Conservation (phyloP, 2,888 invertebrate genomes). For the Drosophila bunnanda region DNA sequence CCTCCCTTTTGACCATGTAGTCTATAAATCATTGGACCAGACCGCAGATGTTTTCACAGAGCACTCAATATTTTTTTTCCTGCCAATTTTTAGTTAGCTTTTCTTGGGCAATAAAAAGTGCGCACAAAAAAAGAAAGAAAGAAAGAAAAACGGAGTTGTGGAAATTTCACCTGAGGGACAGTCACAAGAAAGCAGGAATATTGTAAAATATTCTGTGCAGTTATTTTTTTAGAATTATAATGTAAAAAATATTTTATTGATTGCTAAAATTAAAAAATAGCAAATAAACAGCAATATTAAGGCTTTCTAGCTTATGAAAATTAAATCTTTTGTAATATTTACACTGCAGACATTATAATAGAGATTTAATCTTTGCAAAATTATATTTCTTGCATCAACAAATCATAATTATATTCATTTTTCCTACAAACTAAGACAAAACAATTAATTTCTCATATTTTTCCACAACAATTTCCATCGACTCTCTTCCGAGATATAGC, state of each 20-base stretch:
- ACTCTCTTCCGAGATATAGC: neutral
- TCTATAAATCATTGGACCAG: slow-evolving; percentile 37
- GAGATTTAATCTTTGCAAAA: too few relatives aligned
- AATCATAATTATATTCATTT: too few relatives aligned
- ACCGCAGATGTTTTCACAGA: slow-evolving; percentile 35
- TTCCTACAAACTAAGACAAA: too few relatives aligned
- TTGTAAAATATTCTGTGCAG: neutral
- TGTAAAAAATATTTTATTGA: neutral
- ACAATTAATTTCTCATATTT: neutral
- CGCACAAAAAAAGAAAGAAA: neutral
- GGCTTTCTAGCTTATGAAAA: too few relatives aligned
- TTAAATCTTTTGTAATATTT: too few relatives aligned
- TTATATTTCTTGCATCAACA: too few relatives aligned
- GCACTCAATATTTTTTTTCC: slow-evolving; percentile 37
- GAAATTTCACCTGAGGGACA: slow-evolving; percentile 20
- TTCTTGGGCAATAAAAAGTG: neutral
- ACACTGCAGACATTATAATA: too few relatives aligned
- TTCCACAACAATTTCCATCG: neutral
- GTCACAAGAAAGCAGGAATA: neutral
- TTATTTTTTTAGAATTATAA: neutral
- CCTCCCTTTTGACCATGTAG: slow-evolving; percentile 16
- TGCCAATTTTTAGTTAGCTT: slow-evolving; percentile 28
- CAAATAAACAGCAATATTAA: neutral
- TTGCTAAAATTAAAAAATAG: neutral
- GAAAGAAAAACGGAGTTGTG: neutral